phyloP scores from a whole-genome alignment of 2,888 invertebrate species.

The Teleogryllus oceanicus region DNA sequence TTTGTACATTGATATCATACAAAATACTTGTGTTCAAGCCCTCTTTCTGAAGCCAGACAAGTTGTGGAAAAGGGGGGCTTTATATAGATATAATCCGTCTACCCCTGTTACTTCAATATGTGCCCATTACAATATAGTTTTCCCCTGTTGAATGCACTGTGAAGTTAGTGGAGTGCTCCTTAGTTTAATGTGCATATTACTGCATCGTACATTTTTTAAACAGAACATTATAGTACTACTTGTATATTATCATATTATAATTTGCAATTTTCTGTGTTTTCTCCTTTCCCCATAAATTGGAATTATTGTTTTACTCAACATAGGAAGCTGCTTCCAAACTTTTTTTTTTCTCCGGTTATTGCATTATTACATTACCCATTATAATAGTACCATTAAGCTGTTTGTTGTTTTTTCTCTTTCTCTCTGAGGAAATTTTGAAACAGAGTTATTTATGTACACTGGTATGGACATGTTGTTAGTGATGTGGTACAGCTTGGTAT shows the following conservation, averaged over 20 bases:
- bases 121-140: conserved; percentile 8
- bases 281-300: not conserved
- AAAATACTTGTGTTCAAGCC: conserved; percentile 29
- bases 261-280: conserved; percentile 4
- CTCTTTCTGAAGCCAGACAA: not conserved
- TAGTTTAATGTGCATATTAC: conserved; percentile 12
- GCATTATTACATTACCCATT: conserved; percentile 29
- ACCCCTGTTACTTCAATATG: not conserved
- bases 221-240: conserved; percentile 19
- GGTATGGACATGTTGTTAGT: not conserved
- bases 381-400: conserved; percentile 20
- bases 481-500: too few species aligned
- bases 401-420: conserved; percentile 27
- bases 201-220: conserved; percentile 19
- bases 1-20: conserved; percentile 27
- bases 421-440: conserved; percentile 25
- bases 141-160: conserved; percentile 4
- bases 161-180: conserved; percentile 6
- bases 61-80: not conserved
- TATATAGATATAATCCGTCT: not conserved
- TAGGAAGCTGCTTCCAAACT: not conserved
- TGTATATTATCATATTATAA: not conserved
- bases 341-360: conserved; percentile 26
- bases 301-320: conserved; percentile 20
- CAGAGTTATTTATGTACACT: conserved; percentile 18